Conservation (phyloP, 1,140 invertebrate species). For the Euschistus heros region DNA sequence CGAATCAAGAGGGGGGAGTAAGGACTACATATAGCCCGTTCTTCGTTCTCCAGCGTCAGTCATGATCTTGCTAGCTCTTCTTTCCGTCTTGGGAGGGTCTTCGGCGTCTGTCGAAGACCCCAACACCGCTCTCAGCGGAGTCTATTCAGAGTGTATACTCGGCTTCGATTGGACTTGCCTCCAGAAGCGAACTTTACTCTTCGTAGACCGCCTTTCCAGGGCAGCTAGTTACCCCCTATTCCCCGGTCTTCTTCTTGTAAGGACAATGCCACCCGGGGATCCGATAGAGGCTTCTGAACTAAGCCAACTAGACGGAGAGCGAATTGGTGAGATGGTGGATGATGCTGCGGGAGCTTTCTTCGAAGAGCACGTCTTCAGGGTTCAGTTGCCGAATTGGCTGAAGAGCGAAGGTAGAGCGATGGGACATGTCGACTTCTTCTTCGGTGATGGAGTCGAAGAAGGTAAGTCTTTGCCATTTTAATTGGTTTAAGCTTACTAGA, state of each 20-base stretch:
- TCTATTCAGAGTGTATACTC: conserved; percentile 18
- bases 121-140: conserved; percentile 2
- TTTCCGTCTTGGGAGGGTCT: no score
- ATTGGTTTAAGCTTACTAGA: no score
- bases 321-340: neutral
- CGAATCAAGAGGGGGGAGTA: no score
- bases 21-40: no score
- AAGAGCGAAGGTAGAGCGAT: neutral
- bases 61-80: no score
- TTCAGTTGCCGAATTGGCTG: neutral
- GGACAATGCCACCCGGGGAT: neutral
- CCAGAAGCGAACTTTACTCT: conserved; percentile 3
- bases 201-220: conserved; percentile 13
- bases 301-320: neutral
- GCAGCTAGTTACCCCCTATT: neutral
- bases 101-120: neutral
- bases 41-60: no score
- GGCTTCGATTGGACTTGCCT: conserved; percentile 15
- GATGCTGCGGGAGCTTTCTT: neutral
- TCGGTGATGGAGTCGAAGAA: neutral
- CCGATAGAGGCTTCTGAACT: neutral
- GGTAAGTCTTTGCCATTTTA: neutral
- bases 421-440: conserved; percentile 4
- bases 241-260: neutral
- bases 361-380: neutral